These are phyloP conservation scores for Mesorhabditis spiculigera DNA, from an alignment of 2,888 invertebrate species.

Conservation along the genomic window DNA sequence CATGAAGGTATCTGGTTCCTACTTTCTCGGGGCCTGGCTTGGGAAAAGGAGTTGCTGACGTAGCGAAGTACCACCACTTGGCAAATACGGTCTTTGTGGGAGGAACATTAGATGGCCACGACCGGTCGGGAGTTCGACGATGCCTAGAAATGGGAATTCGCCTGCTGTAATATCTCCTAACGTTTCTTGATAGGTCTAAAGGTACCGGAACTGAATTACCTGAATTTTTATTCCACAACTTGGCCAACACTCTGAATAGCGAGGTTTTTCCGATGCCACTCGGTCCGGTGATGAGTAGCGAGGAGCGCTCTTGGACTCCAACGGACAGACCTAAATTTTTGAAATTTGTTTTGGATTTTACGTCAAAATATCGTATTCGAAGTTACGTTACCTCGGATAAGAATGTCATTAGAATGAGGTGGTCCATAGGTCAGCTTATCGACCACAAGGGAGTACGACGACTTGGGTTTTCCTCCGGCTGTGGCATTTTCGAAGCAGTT, in stretches of 20 bases:
- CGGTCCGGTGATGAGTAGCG: slow-evolving; percentile 82
- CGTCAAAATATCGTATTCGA: neutral
- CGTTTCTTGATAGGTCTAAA: neutral
- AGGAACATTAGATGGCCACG: slow-evolving; percentile 62
- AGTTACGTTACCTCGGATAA: slow-evolving; percentile 22
- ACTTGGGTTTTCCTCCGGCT: neutral
- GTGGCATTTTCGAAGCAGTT: neutral
- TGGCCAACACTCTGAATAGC: slow-evolving; percentile 83
- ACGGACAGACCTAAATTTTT: slow-evolving; percentile 60
- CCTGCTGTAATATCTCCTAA: neutral
- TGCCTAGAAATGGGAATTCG: slow-evolving; percentile 13
- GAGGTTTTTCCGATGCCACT: slow-evolving; percentile 90
- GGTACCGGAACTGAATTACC: slow-evolving; percentile 30
- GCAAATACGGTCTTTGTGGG: slow-evolving; percentile 66
- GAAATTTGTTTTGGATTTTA: neutral
- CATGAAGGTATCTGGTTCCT: neutral
- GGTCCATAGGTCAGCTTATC: slow-evolving; percentile 13
- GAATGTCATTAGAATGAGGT: slow-evolving; percentile 22
- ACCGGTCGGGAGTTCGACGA: slow-evolving; percentile 14
- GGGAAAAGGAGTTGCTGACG: slow-evolving; percentile 60
- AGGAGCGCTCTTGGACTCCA: slow-evolving; percentile 60
- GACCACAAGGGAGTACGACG: neutral
- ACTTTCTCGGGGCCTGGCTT: neutral
- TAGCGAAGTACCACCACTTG: slow-evolving; percentile 61
- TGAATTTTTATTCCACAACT: slow-evolving; percentile 78